Conservation (phyloP, 2,888 invertebrate genomes). For the Galeruca laticollis region DNA sequence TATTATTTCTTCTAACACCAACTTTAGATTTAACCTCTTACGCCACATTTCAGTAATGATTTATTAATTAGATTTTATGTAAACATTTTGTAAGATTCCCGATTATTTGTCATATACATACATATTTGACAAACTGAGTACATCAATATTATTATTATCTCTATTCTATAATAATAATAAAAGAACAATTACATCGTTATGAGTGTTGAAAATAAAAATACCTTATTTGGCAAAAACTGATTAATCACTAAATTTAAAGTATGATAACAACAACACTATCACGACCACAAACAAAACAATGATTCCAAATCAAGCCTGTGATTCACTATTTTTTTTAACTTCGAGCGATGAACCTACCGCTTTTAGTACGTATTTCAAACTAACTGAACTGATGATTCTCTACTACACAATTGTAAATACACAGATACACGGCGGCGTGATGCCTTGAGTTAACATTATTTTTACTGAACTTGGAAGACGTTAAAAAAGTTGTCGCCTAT, state of each 20-base stretch:
- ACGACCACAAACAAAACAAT: constrained; percentile 5
- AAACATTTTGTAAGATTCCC: too few species aligned
- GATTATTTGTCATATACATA: too few species aligned
- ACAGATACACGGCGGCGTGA: background rate
- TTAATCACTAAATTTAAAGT: background rate
- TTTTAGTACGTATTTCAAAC: background rate
- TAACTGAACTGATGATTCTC: constrained; percentile 3
- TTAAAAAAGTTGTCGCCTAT: constrained; percentile 39
- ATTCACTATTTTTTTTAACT: constrained; percentile 3
- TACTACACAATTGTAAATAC: background rate
- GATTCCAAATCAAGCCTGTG: background rate
- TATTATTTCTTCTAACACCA: too few species aligned
- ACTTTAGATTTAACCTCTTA: too few species aligned
- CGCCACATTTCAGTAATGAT: too few species aligned
- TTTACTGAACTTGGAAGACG: constrained; percentile 28
- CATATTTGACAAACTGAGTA: too few species aligned
- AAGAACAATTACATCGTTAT: too few species aligned
- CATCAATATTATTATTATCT: too few species aligned
- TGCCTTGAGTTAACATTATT: constrained; percentile 25
- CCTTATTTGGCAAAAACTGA: background rate
- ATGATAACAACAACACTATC: background rate
- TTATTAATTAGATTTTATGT: too few species aligned
- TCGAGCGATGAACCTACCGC: constrained; percentile 3
- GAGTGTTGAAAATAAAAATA: background rate
- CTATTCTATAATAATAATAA: too few species aligned